phyloP scores from a whole-genome alignment of 2,113 vertebrate species.

The Myotis yumanensis region DNA sequence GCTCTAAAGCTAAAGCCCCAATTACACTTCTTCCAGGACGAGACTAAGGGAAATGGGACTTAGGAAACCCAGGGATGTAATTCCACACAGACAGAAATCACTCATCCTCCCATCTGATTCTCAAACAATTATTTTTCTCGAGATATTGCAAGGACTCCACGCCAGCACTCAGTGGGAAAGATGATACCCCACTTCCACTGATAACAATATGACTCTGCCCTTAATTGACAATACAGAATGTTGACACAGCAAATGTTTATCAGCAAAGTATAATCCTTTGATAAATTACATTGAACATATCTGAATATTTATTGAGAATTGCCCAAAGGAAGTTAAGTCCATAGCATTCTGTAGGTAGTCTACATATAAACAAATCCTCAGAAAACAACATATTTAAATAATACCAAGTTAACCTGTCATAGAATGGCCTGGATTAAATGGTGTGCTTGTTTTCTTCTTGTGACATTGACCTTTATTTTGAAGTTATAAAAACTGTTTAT shows the following conservation, averaged over 20 bases:
- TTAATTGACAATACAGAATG: not conserved
- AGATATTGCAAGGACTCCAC: too few relatives aligned
- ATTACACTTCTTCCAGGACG: too few relatives aligned
- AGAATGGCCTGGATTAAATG: not conserved
- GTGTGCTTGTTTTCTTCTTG: not conserved
- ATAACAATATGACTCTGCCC: not conserved
- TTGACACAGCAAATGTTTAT: not conserved
- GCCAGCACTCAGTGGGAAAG: too few relatives aligned
- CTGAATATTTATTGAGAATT: constrained; percentile 7
- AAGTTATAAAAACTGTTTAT: not conserved
- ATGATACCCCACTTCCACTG: too few relatives aligned
- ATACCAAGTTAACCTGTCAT: not conserved
- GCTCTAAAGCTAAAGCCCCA: too few relatives aligned
- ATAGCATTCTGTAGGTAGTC: not conserved
- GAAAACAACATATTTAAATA: not conserved
- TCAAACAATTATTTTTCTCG: too few relatives aligned
- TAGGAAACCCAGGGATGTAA: too few relatives aligned
- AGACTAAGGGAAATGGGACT: too few relatives aligned
- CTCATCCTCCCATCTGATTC: too few relatives aligned
- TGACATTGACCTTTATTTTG: not conserved
- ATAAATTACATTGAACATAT: not conserved
- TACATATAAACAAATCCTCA: not conserved
- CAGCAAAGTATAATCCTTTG: constrained; percentile 18
- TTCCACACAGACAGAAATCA: too few relatives aligned
- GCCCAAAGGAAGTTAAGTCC: not conserved